Evolutionary conservation across 2,797 vertebrate genomes (phyloP).

Genomic region (Syngnathus acus): DNA sequence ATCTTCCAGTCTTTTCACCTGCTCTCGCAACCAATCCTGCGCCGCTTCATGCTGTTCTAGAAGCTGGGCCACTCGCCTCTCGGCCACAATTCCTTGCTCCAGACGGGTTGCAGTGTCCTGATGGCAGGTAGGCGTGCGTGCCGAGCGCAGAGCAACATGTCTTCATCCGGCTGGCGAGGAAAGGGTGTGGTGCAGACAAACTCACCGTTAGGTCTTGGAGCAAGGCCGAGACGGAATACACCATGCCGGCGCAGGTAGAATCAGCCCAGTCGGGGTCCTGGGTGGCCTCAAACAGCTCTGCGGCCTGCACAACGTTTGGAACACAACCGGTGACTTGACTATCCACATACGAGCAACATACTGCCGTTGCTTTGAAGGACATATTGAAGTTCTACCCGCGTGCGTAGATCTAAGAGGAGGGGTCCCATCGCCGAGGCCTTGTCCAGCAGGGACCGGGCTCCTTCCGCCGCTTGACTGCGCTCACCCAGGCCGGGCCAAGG

Average conservation of each 20-base stretch:
- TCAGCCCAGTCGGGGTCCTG: constrained; percentile 59
- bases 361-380: not conserved
- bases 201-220: constrained; percentile 62
- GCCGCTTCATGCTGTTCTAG: constrained; percentile 70
- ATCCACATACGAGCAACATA: too few relatives aligned
- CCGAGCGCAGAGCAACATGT: not conserved
- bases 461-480: constrained; percentile 60
- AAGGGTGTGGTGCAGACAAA: not conserved
- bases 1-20: constrained; percentile 57
- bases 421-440: constrained; percentile 41
- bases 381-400: constrained; percentile 25
- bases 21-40: constrained; percentile 72
- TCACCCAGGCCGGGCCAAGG: constrained; percentile 73
- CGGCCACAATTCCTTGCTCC: constrained; percentile 59
- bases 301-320: constrained; percentile 26
- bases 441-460: constrained; percentile 52
- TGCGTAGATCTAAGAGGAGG: constrained; percentile 39
- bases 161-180: too few relatives aligned
- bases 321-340: too few relatives aligned
- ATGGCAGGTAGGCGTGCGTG: not conserved
- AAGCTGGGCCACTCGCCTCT: constrained; percentile 66
- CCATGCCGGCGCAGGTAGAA: constrained; percentile 44
- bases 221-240: constrained; percentile 51
- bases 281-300: constrained; percentile 61
- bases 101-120: constrained; percentile 47